A percentile compares a stretch with the other conserved stretches of the same genome.
Evolutionary conservation across 2,888 invertebrate genomes (phyloP).

Genomic region (Rhagonycha lutea): DNA sequence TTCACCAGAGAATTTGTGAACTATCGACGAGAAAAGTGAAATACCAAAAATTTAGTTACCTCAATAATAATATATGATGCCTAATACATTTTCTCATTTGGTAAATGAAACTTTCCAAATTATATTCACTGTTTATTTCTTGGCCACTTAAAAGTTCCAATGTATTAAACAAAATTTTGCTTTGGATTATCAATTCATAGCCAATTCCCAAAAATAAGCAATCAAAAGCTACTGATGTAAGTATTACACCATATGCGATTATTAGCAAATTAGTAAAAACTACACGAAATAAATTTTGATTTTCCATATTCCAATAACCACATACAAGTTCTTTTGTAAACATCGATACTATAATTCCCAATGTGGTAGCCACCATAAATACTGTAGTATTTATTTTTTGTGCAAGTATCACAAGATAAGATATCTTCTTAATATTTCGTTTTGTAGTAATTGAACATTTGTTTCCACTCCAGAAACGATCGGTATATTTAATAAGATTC

Average conservation of each 20-base stretch:
- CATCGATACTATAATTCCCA: background rate
- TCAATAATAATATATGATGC: no score
- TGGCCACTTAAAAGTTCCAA: background rate
- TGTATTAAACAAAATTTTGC: background rate
- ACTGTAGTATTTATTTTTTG: background rate
- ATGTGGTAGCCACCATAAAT: accelerated
- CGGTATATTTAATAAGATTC: background rate
- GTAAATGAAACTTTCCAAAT: background rate
- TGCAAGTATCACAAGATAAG: background rate
- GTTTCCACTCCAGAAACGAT: background rate
- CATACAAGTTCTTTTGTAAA: background rate
- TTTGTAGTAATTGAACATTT: background rate
- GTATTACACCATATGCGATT: background rate
- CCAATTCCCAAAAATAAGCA: background rate
- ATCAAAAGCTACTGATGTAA: background rate
- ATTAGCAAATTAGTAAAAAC: background rate
- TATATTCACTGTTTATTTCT: background rate
- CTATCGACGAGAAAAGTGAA: no score
- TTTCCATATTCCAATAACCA: background rate
- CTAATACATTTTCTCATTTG: background rate
- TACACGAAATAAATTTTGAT: background rate
- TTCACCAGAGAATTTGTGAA: no score
- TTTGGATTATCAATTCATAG: background rate
- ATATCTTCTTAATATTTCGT: background rate
- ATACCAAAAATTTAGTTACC: no score